Base-by-base conservation (phyloP, 2,797 vertebrate species). In the Oreortyx pictus region DNA sequence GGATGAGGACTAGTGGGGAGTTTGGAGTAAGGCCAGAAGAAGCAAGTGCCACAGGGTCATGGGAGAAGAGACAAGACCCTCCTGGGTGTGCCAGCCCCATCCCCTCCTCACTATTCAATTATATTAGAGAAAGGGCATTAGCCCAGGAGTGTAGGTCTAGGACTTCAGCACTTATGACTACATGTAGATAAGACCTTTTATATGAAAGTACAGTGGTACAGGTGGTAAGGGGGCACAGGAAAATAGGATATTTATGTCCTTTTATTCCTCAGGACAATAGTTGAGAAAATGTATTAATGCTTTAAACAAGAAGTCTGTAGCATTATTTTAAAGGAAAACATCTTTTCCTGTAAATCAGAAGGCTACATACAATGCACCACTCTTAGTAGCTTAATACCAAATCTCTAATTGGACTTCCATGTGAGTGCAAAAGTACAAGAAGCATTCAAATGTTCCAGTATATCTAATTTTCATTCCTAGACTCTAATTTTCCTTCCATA, bases 51-150 rank as follows among this genome's bases (percentile, higher is more conserved):
- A 0, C 23, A 64, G 11, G 37, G 22, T 16, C 29, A 66, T 3
- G 65, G 43, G 33, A 85, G 33, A 52, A 71, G 74, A 57, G 85
- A 18, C 22, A 56, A 43, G 27, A 88, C 39, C 39, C 12, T 41
- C 39, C 39, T 37, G 24, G 3, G 22, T 0, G 0, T 66, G n/a
- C 41, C 61, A 66, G 57, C 3, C 31, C 18, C 70, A 16, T 15
- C 27, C 9, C 50, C 15, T 29, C 5, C 49, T 14, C 5, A 1
- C 8, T 39, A 7, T 37, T 62, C 39, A 31, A 23, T 50, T 57
- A 41, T 11, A 14, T 2, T 31, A 29, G 46, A n/a, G n/a, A 68
- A 70, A 78, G 19, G 25, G 6, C 37, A 33, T 0, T 27, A 74
- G 14, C 65, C 41, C 25, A 52, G 19, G 7, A 65, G 7, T 23